These are phyloP conservation scores for Drosophila incognita DNA, from an alignment of 2,888 invertebrate species.

Conservation along the genomic window DNA sequence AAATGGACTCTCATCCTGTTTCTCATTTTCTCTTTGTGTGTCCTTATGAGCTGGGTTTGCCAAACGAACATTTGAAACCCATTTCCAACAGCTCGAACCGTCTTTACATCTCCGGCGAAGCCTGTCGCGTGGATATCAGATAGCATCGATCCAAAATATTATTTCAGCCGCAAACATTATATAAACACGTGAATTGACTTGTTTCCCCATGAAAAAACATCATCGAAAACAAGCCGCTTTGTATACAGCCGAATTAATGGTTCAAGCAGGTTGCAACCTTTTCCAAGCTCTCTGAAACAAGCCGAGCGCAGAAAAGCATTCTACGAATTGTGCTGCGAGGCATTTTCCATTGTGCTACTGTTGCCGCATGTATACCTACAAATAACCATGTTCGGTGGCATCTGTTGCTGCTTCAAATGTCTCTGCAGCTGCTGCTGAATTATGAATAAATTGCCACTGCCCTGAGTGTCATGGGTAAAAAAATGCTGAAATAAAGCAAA, in stretches of 20 bases:
- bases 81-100: conserved; percentile 12
- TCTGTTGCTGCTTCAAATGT: conserved; percentile 13
- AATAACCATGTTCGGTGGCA: conserved; percentile 4
- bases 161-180: conserved; percentile 35
- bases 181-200: conserved; percentile 53
- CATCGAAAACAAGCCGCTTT: conserved; percentile 47
- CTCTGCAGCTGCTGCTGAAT: conserved; percentile 34
- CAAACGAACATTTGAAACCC: conserved; percentile 13
- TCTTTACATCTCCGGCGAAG: background rate
- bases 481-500: conserved; percentile 20
- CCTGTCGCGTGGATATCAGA: conserved; percentile 13
- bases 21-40: background rate
- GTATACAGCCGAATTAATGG: conserved; percentile 74
- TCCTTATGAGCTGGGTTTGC: conserved; percentile 24
- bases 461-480: conserved; percentile 7
- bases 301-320: conserved; percentile 43
- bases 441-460: conserved; percentile 66
- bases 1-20: conserved; percentile 15
- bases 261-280: conserved; percentile 32
- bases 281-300: conserved; percentile 7
- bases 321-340: conserved; percentile 39
- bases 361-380: conserved; percentile 2
- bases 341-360: conserved; percentile 12
- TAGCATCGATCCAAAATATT: conserved; percentile 39
- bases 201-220: conserved; percentile 48